These are phyloP conservation scores for Tetranychus cinnabarinus DNA, from an alignment of 1,140 invertebrate genomes.

Conservation along the genomic window DNA sequence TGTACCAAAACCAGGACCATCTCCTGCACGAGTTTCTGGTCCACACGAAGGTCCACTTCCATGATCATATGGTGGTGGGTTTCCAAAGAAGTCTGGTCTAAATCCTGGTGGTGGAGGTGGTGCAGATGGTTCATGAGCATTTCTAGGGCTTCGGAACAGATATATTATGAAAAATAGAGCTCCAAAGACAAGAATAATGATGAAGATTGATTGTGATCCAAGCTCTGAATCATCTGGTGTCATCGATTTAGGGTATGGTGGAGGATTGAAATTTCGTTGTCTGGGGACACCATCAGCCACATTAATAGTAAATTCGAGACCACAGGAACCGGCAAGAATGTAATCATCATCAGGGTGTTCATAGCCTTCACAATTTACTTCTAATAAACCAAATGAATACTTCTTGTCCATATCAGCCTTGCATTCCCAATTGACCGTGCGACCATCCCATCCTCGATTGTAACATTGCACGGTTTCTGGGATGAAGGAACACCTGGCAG, in stretches of 20 bases:
- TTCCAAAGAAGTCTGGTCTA: not conserved
- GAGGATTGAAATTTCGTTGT: not conserved
- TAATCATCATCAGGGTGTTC: conserved; percentile 31
- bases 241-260: not conserved
- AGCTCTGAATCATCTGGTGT: not conserved
- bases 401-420: conserved; percentile 31
- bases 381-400: conserved; percentile 29
- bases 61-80: not conserved
- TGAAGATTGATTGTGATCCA: not conserved
- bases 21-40: not conserved
- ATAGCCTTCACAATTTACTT: conserved; percentile 30
- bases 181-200: not conserved
- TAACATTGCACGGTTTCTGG: conserved; percentile 31
- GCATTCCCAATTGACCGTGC: conserved; percentile 34
- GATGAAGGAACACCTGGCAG: conserved; percentile 19
- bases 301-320: conserved; percentile 13
- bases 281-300: not conserved
- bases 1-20: not conserved
- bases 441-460: conserved; percentile 30
- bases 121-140: no score
- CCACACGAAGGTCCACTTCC: not conserved
- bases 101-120: not conserved
- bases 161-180: not conserved
- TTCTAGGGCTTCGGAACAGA: not conserved
- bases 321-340: conserved; percentile 31